Conservation (phyloP, 2,797 vertebrate genomes). For the Myoxocephalus aenaeus region DNA sequence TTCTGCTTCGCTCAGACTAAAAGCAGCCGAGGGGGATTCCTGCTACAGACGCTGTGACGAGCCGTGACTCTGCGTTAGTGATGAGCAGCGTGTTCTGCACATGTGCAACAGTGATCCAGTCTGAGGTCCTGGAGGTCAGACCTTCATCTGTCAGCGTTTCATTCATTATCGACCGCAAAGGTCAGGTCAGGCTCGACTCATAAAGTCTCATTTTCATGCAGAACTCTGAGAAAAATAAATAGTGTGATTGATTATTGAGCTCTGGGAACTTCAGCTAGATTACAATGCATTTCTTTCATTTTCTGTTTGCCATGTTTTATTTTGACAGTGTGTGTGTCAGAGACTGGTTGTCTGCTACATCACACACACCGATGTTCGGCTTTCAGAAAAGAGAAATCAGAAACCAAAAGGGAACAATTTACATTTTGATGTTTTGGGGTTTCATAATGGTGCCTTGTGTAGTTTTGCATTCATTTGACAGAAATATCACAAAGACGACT, state of each 20-base stretch:
- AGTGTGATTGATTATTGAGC: conserved; percentile 17
- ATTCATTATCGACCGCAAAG: conserved; percentile 14
- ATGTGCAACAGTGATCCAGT: conserved; percentile 9
- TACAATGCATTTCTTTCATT: conserved; percentile 33
- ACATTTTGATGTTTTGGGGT: neutral
- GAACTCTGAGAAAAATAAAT: conserved; percentile 38
- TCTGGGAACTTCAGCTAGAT: conserved; percentile 45
- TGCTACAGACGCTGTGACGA: conserved; percentile 25
- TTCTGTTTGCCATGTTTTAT: conserved; percentile 44
- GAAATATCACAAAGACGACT: too few relatives aligned
- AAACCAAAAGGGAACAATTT: neutral
- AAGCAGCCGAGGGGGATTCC: conserved; percentile 18
- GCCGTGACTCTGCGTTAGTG: conserved; percentile 27
- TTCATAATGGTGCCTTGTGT: neutral
- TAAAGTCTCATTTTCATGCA: conserved; percentile 35
- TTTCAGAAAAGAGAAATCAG: neutral
- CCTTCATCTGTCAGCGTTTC: too few relatives aligned
- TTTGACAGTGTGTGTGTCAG: too few relatives aligned
- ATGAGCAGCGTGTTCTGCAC: conserved; percentile 40
- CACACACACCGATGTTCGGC: neutral
- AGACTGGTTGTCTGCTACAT: neutral
- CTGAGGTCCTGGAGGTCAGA: too few relatives aligned
- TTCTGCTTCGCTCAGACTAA: conserved; percentile 34
- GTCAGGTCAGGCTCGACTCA: conserved; percentile 17
- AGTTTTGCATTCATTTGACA: too few relatives aligned